Conservation (phyloP, 2,113 vertebrate species). For the Fregetta grallaria region DNA sequence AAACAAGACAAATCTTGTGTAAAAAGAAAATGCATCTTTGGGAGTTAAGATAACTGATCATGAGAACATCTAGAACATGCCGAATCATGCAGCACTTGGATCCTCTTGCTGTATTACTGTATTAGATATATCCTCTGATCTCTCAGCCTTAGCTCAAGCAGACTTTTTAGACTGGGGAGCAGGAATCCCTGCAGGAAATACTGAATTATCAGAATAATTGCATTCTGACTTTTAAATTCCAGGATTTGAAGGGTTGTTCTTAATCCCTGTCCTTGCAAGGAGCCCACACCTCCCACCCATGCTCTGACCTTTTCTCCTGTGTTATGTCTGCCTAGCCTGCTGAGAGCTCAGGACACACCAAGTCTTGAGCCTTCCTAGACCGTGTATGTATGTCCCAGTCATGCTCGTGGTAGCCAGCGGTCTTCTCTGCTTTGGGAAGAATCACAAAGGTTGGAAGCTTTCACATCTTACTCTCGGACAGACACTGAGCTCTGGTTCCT, state of each 20-base stretch:
- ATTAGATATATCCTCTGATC: neutral
- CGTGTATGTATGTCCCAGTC: neutral
- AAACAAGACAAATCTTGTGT: neutral
- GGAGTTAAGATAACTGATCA: neutral
- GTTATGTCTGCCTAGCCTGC: neutral
- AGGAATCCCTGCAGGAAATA: neutral
- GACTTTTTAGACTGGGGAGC: neutral
- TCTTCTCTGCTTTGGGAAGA: neutral
- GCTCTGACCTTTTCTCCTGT: neutral
- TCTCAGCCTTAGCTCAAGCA: neutral
- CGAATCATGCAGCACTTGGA: neutral
- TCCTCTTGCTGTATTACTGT: neutral
- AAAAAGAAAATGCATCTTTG: neutral
- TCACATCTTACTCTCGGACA: neutral
- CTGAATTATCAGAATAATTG: neutral
- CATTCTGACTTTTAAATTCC: neutral
- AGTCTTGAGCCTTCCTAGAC: neutral
- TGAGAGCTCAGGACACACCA: neutral
- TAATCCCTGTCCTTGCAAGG: neutral
- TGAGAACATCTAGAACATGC: neutral
- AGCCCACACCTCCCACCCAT: rapidly evolving
- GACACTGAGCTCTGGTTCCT: neutral
- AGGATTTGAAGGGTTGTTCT: neutral
- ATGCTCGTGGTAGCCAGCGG: neutral
- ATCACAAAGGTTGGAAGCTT: neutral